These are phyloP conservation scores for Lates japonicus DNA, from an alignment of 2,797 vertebrate species.

Conservation along the genomic window DNA sequence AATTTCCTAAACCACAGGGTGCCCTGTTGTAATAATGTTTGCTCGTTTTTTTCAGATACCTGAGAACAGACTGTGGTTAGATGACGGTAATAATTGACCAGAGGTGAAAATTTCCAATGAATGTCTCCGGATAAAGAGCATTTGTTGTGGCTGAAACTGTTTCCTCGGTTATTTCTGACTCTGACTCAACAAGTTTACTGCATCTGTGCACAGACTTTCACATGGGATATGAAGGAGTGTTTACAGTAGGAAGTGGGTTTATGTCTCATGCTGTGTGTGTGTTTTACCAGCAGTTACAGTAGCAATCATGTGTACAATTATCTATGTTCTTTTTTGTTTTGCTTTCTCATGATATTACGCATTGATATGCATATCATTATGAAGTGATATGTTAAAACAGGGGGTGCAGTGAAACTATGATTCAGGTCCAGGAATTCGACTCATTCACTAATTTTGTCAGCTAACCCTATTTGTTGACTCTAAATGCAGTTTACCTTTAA, in stretches of 20 bases:
- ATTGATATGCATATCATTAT: not conserved
- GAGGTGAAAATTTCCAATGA: not conserved
- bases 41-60: not conserved
- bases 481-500: not conserved
- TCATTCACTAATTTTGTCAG: too few relatives aligned
- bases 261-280: not conserved
- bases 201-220: too few relatives aligned
- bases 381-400: too few relatives aligned
- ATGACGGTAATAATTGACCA: conserved; percentile 8
- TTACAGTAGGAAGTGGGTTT: not conserved
- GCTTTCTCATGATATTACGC: not conserved
- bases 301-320: not conserved
- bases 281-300: too few relatives aligned
- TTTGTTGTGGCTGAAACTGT: conserved; percentile 17
- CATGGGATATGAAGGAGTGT: too few relatives aligned
- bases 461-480: too few relatives aligned
- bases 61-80: not conserved
- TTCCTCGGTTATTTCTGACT: not conserved
- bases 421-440: too few relatives aligned
- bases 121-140: not conserved
- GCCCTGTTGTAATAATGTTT: not conserved
- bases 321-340: too few relatives aligned
- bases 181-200: not conserved
- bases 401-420: too few relatives aligned
- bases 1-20: not conserved